phyloP scores from a whole-genome alignment of 2,888 invertebrate genomes.

The Zaprionus lineosus region DNA sequence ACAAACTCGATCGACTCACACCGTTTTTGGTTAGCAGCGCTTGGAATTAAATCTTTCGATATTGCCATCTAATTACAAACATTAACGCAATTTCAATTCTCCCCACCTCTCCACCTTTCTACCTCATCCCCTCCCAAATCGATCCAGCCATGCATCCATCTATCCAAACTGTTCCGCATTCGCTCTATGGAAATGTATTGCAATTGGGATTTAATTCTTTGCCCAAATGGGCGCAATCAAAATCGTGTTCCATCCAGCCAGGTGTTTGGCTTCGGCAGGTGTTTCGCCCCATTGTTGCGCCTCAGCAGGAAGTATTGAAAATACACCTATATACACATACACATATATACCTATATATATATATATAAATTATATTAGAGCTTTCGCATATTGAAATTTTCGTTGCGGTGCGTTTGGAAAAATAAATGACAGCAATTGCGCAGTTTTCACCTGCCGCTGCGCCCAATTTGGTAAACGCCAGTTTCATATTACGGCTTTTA shows the following conservation, averaged over 20 bases:
- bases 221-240: conserved; percentile 59
- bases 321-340: no score
- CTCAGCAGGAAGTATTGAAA: conserved; percentile 68
- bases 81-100: conserved; percentile 65
- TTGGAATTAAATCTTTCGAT: conserved; percentile 61
- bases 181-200: conserved; percentile 30
- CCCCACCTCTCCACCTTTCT: conserved; percentile 7
- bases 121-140: no score
- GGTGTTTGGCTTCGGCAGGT: conserved; percentile 61
- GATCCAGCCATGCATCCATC: no score
- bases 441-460: conserved; percentile 45
- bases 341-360: no score
- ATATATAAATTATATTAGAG: no score
- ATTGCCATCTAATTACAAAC: conserved; percentile 72
- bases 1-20: conserved; percentile 55
- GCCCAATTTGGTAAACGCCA: conserved; percentile 54
- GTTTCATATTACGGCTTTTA: conserved; percentile 23
- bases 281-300: conserved; percentile 63
- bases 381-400: not conserved
- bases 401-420: not conserved
- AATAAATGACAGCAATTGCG: conserved; percentile 30
- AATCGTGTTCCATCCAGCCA: conserved; percentile 41
- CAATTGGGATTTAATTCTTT: conserved; percentile 65
- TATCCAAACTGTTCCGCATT: conserved; percentile 34
- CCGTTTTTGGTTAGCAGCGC: conserved; percentile 48